Conservation (phyloP, 2,113 vertebrate species). For the Calypte anna region DNA sequence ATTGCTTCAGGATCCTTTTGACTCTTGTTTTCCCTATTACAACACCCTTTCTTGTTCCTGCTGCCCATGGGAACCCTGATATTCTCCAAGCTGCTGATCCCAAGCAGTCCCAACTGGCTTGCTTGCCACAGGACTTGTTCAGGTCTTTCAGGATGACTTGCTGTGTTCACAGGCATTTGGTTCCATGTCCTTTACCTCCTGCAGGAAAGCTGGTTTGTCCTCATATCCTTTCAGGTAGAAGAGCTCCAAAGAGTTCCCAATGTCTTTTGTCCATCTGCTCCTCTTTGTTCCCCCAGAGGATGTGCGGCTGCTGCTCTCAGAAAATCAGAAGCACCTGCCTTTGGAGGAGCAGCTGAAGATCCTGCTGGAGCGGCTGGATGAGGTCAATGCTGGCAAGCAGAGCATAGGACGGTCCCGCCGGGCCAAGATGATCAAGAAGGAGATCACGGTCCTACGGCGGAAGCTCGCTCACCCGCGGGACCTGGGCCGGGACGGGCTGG, state of each 20-base stretch:
- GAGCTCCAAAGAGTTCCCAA: neutral
- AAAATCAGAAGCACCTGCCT: constrained; percentile 89
- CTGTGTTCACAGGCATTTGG: neutral
- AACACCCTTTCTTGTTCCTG: neutral
- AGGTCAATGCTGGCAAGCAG: constrained; percentile 91
- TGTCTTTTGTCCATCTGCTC: neutral
- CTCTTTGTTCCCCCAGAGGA: constrained; percentile 75
- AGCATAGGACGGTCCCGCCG: constrained; percentile 91
- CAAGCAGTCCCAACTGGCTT: neutral
- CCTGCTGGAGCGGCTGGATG: constrained; percentile 87
- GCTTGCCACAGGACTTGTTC: neutral
- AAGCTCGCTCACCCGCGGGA: constrained; percentile 93
- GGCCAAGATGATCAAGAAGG: constrained; percentile 96
- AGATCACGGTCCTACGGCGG: constrained; percentile 92
- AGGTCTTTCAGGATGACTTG: neutral
- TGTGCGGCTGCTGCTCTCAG: constrained; percentile 82
- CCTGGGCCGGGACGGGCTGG: constrained; percentile 77
- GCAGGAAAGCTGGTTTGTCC: neutral
- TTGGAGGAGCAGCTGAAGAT: constrained; percentile 94
- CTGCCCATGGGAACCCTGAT: neutral
- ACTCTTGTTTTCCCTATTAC: neutral
- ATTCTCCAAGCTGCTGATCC: neutral
- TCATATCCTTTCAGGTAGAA: neutral
- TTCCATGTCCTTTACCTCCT: neutral
- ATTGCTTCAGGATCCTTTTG: neutral